Evolutionary conservation across 2,888 invertebrate species (phyloP), one percentile per base, ranked within the genome.

Genomic region (Phortica okadai): DNA sequence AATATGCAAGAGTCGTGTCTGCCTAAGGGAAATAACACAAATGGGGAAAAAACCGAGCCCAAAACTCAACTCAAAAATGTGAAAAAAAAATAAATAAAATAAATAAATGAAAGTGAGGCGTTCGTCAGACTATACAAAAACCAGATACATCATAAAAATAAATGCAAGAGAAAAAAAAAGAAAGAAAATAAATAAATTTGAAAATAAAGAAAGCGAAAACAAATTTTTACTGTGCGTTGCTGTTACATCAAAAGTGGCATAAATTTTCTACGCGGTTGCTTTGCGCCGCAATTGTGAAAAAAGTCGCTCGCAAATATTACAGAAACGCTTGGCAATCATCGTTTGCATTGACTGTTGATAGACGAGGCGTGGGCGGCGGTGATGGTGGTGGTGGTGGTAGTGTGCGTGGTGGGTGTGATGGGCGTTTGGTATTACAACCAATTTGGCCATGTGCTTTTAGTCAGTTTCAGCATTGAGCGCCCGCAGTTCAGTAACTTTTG

Each of bases 1-100:
- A 89, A 88, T 87, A 88, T 85, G 86, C 86, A 84, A 82, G 81
- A 79, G 73, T 59, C 16, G 33, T 50, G 25, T 21, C 16, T 62
- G 25, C 62, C 62, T 25, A 25, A 62, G 16, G 62, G 62, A 44
- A 16, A 66, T 70, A 50, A 10, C 33, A 66, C 10, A 25, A 62
- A 62, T 25, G 62, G 21, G 21, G 7, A 62, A 16, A 62, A 62
- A 8, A 16, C 16, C 16, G 16, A 59, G 10, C 8, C 4, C 6
- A 62, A n/a, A 59, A 54, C 10, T 16, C 21, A 59, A 59, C n/a
- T 16, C 7, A 59, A n/a, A 59, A 59, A 59, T 14, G 7, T 14
- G 7, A 78, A 59, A 73, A 75, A 54, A 69, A 54, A 59, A 72
- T 64, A 59, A 76, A 21, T 21, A 21, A 54, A 59, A 72, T 69